phyloP scores from a whole-genome alignment of 2,888 invertebrate species.

The Tenthredo mesomela region DNA sequence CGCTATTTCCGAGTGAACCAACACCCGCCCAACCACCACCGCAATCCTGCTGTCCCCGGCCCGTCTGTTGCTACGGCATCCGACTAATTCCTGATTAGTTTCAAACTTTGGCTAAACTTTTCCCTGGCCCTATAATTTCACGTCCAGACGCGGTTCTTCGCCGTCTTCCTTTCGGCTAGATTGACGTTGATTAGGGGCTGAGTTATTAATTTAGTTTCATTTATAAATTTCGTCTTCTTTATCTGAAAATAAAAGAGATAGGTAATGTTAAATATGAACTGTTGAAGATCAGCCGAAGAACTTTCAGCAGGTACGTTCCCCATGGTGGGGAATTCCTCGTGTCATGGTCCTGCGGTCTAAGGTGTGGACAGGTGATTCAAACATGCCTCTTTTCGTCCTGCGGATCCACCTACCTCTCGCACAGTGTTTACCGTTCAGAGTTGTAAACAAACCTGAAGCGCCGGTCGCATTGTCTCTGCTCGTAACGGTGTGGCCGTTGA shows the following conservation, averaged over 20 bases:
- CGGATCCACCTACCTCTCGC: constrained; percentile 34
- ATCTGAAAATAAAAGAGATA: background rate
- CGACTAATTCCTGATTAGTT: constrained; percentile 62
- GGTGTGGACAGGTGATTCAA: constrained; percentile 32
- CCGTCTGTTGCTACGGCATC: constrained; percentile 34
- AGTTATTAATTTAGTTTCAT: constrained; percentile 41
- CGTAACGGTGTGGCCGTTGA: constrained; percentile 52
- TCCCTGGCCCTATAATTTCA: constrained; percentile 55
- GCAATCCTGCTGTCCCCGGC: constrained; percentile 46
- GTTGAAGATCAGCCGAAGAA: background rate
- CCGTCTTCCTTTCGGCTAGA: constrained; percentile 33
- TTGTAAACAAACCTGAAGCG: constrained; percentile 53
- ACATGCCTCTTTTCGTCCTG: constrained; percentile 12
- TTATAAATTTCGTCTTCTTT: constrained; percentile 15
- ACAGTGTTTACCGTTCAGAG: constrained; percentile 50
- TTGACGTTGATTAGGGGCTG: constrained; percentile 50
- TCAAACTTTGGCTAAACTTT: constrained; percentile 61
- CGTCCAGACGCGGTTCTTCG: constrained; percentile 32
- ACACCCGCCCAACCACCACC: constrained; percentile 5
- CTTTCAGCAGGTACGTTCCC: background rate
- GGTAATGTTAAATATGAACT: background rate
- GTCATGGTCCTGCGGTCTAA: constrained; percentile 15
- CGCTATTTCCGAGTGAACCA: constrained; percentile 41
- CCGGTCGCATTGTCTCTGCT: constrained; percentile 58
- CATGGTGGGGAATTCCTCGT: constrained; percentile 32